A percentile compares a stretch with the other conserved stretches of the same genome.
These are phyloP conservation scores for Microtus oregoni DNA, from an alignment of 2,113 vertebrate species.

Conservation along the genomic window DNA sequence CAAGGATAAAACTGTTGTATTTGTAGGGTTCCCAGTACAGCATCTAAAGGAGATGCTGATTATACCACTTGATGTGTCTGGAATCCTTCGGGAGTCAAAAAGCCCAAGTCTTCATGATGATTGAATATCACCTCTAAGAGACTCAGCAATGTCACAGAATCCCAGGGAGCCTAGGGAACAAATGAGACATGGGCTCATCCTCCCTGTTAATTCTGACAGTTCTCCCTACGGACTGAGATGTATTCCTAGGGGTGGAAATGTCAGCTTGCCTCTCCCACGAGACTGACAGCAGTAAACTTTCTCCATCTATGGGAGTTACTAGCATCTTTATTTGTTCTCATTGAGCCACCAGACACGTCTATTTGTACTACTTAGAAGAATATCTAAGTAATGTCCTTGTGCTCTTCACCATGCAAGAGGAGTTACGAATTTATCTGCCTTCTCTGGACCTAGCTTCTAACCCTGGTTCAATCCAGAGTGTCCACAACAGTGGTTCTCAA, in stretches of 20 bases:
- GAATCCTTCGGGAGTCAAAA: slow-evolving; percentile 67
- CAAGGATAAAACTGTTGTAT: neutral
- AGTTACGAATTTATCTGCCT: slow-evolving; percentile 42
- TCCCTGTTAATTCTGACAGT: slow-evolving; percentile 55
- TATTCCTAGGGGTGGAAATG: slow-evolving; percentile 42
- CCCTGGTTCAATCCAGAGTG: slow-evolving; percentile 14
- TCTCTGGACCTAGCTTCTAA: slow-evolving; percentile 54
- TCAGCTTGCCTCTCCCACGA: slow-evolving; percentile 70
- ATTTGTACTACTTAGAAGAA: slow-evolving; percentile 84
- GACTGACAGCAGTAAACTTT: slow-evolving; percentile 62
- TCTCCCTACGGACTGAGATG: slow-evolving; percentile 48
- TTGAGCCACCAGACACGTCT: slow-evolving; percentile 82
- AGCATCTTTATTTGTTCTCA: slow-evolving; percentile 84
- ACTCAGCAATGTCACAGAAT: slow-evolving; percentile 52
- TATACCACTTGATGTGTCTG: slow-evolving; percentile 40
- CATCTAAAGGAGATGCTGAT: neutral
- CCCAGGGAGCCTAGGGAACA: slow-evolving; percentile 68
- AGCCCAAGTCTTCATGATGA: slow-evolving; percentile 59
- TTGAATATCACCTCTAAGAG: slow-evolving; percentile 64
- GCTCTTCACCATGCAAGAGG: slow-evolving; percentile 70
- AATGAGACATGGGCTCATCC: slow-evolving; percentile 34
- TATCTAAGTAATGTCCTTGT: slow-evolving; percentile 79
- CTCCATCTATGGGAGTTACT: neutral
- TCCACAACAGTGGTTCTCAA: neutral
- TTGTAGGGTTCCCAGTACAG: neutral